phyloP scores from a whole-genome alignment of 2,797 vertebrate genomes.

The Sebastolobus altivelis region DNA sequence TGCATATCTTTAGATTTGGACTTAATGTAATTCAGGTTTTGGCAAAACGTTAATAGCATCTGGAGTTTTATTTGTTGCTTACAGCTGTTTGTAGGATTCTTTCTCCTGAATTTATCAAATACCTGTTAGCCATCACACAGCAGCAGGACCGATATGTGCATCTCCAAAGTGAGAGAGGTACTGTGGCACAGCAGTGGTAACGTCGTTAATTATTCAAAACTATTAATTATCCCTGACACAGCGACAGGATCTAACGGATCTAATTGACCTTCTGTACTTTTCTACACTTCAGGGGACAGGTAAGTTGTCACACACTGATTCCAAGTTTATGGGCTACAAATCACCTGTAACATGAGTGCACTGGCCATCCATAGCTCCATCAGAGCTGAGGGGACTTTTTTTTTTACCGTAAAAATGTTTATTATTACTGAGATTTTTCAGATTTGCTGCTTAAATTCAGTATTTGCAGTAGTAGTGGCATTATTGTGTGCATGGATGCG shows the following conservation, averaged over 20 bases:
- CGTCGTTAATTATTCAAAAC: conserved; percentile 19
- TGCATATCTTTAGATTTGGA: background rate
- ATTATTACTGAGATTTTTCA: background rate
- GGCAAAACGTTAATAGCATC: background rate
- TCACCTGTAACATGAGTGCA: background rate
- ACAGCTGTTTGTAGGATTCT: background rate
- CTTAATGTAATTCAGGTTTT: background rate
- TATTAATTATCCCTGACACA: conserved; percentile 33
- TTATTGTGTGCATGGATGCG: background rate
- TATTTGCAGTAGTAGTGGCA: background rate
- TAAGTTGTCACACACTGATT: background rate
- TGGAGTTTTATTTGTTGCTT: background rate
- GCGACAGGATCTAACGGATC: conserved; percentile 2
- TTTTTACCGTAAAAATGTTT: background rate
- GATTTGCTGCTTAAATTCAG: background rate
- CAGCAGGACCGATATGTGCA: background rate
- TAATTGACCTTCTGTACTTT: conserved; percentile 12
- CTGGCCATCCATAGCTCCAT: background rate
- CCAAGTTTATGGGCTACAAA: background rate
- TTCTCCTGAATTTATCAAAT: background rate
- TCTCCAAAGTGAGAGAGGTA: background rate
- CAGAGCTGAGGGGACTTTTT: background rate
- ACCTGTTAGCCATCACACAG: background rate
- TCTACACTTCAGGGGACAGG: conserved; percentile 1
- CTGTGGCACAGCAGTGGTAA: background rate